Evolutionary conservation across 2,797 vertebrate genomes (phyloP), one percentile per base, ranked within the genome.

Genomic region (Melanotaenia maccullochi): DNA sequence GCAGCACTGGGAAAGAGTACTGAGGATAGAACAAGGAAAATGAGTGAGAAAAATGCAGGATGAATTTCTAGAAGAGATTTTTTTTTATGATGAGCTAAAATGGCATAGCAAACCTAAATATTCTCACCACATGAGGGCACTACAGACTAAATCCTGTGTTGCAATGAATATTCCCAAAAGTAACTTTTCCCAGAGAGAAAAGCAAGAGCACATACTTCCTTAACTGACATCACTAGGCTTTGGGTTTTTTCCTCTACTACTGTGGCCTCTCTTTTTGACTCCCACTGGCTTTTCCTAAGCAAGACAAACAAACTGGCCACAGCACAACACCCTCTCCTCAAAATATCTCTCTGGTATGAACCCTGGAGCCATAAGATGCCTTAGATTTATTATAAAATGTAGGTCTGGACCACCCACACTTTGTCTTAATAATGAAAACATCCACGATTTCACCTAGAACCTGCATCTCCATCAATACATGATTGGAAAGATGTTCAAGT

Each of bases 1-100:
- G 85, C 98, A 99, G 82, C 97, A 99, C 85, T 96, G 97, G 68
- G 98, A 99, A 47, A 99, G 94, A 4, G 96, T 98, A 84, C 98
- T 99, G 85, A 67, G 4, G 68, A 91, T 22, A 71, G 4, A 59
- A n/a, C 7, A 52, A 20, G 13, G 38, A 1, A 3, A 44, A 61
- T 25, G 18, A 7, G 1, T 32, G 44, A 42, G n/a, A 38, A 12
- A 35, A 14, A 5, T 12, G 16, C 16, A 54, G 20, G 44, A 9
- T 18, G 16, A 38, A 33, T 42, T 42, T 42, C 40, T 18, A 7
- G 3, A 42, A 42, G 4, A 42, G 16, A 44, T 18, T 20, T 44
- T 35, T 35, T 44, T 6, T 44, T 20, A 44, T 44, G 40, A 18
- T 42, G 40, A 42, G 40, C 36, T 38, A 38, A 36, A 38, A 38